Percentiles rank a stretch among this genome's conserved stretches.
phyloP scores from a whole-genome alignment of 2,113 vertebrate genomes.

The Epinephelus fuscoguttatus region DNA sequence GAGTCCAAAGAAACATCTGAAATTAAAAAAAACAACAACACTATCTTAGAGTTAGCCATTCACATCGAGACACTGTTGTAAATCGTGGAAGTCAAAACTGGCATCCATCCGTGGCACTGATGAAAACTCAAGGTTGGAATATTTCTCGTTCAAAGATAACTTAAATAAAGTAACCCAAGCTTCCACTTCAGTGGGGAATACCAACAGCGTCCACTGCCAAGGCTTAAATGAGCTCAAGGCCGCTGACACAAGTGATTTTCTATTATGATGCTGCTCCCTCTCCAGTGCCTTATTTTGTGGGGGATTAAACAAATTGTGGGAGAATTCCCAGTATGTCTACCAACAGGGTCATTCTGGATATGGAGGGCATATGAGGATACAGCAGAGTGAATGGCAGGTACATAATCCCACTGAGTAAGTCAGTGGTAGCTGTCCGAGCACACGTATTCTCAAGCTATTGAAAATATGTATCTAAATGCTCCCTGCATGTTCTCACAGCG shows the following conservation, averaged over 20 bases:
- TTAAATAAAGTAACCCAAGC: not conserved
- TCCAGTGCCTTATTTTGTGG: constrained; percentile 37
- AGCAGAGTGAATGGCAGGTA: not conserved
- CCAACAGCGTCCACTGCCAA: constrained; percentile 40
- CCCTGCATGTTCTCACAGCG: not conserved
- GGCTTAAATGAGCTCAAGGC: constrained; percentile 47
- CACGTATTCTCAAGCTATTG: not conserved
- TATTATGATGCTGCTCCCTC: constrained; percentile 13
- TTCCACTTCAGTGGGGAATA: constrained; percentile 27
- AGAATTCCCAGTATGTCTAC: constrained; percentile 15
- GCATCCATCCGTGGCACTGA: not conserved
- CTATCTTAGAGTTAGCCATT: not conserved
- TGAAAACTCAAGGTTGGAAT: constrained; percentile 24
- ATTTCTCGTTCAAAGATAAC: constrained; percentile 21
- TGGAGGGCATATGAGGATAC: constrained; percentile 41
- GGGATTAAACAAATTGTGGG: constrained; percentile 25
- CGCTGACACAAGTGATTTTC: constrained; percentile 48
- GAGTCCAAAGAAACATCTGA: constrained; percentile 8
- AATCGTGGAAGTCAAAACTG: constrained; percentile 18
- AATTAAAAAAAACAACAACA: not conserved
- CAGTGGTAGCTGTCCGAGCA: not conserved
- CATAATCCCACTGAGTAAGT: not conserved
- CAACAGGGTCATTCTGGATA: constrained; percentile 25
- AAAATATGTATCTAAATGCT: not conserved
- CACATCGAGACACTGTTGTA: not conserved